These are phyloP conservation scores for Hecatera dysodea DNA, from an alignment of 2,888 invertebrate species.

Conservation along the genomic window DNA sequence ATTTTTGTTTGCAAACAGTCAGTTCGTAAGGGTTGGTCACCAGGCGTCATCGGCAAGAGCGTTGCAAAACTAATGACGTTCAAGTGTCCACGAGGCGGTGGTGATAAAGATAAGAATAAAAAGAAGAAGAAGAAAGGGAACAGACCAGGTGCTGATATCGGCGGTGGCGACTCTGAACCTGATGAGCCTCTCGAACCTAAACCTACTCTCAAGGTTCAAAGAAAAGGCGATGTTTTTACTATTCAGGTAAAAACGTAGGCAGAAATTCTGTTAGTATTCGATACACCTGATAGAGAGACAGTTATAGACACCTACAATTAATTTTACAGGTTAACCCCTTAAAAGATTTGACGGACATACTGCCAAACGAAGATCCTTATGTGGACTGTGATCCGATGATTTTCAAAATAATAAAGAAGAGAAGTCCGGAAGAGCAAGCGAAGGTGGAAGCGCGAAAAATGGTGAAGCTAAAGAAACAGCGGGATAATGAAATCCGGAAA, in stretches of 20 bases:
- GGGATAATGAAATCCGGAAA: constrained; percentile 88
- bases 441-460: constrained; percentile 90
- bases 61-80: constrained; percentile 87
- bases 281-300: not conserved
- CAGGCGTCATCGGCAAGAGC: constrained; percentile 90
- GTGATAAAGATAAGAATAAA: constrained; percentile 81
- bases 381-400: constrained; percentile 93
- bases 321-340: constrained; percentile 90
- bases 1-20: constrained; percentile 20
- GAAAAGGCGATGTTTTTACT: constrained; percentile 92
- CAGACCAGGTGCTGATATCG: constrained; percentile 72
- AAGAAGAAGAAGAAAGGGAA: constrained; percentile 82
- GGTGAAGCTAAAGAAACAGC: constrained; percentile 89
- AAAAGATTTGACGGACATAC: constrained; percentile 91
- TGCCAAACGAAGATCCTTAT: constrained; percentile 92
- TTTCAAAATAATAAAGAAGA: constrained; percentile 92
- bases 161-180: constrained; percentile 85
- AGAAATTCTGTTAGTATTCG: not conserved
- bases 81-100: constrained; percentile 81
- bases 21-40: constrained; percentile 89
- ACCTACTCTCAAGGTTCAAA: constrained; percentile 92
- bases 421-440: constrained; percentile 89
- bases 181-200: constrained; percentile 90
- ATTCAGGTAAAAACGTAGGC: constrained; percentile 86
- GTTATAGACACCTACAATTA: not conserved